phyloP scores from a whole-genome alignment of 2,888 invertebrate genomes.

The Cloeon dipterum region DNA sequence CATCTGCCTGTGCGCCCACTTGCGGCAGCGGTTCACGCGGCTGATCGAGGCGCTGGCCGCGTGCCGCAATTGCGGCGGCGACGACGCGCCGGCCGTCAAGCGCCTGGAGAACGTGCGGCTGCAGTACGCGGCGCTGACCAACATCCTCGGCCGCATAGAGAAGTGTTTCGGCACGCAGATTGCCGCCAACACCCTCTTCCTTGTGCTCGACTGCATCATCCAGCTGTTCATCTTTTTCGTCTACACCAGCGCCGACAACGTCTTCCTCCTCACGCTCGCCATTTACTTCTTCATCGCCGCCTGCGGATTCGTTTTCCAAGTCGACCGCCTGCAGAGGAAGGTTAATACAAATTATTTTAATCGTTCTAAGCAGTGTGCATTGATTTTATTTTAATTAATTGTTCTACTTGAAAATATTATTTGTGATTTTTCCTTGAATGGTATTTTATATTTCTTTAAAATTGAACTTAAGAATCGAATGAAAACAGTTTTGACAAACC shows the following conservation, averaged over 20 bases:
- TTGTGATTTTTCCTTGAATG: no score
- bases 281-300: background rate
- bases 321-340: background rate
- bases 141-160: background rate
- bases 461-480: no score
- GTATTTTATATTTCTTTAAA: no score
- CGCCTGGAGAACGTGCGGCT: background rate
- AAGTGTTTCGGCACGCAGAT: slow-evolving; percentile 1
- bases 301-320: background rate
- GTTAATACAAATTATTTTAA: no score
- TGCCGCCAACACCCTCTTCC: background rate
- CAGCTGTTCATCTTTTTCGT: background rate
- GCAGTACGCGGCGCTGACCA: background rate
- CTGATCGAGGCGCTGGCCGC: no score
- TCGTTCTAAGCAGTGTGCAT: no score
- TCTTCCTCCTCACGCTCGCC: background rate
- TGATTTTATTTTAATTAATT: no score
- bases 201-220: background rate
- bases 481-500: no score
- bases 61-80: background rate
- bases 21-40: background rate
- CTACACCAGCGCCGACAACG: background rate
- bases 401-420: no score
- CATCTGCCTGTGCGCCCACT: background rate
- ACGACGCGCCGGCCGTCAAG: background rate